Percentiles rank a stretch among this genome's conserved stretches.
Evolutionary conservation across 2,888 invertebrate genomes (phyloP).

Genomic region (Seira sanloemensis): DNA sequence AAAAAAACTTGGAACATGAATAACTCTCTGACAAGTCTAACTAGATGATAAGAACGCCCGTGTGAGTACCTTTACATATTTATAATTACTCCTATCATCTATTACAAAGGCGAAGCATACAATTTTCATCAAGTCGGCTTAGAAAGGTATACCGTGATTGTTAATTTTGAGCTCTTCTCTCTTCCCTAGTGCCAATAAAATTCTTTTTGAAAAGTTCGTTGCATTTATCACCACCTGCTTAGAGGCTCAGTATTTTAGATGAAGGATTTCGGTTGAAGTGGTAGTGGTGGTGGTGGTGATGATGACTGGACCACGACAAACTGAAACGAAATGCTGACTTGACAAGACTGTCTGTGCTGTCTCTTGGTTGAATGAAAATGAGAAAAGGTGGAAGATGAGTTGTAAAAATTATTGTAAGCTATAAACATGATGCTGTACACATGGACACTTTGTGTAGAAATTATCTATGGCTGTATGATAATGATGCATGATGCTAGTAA

Average conservation of each 20-base stretch:
- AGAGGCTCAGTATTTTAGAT: no score
- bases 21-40: slow-evolving; percentile 47
- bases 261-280: not conserved
- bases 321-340: slow-evolving; percentile 32
- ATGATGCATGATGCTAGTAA: not conserved
- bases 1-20: slow-evolving; percentile 8
- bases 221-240: not conserved
- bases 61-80: not conserved
- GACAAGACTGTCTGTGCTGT: slow-evolving; percentile 52
- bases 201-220: not conserved
- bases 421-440: not conserved
- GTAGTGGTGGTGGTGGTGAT: slow-evolving; percentile 3
- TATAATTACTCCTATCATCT: not conserved
- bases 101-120: not conserved
- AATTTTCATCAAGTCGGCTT: not conserved
- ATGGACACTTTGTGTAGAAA: slow-evolving; percentile 7
- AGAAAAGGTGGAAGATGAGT: slow-evolving; percentile 44
- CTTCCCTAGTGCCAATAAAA: not conserved
- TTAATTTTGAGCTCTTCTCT: not conserved
- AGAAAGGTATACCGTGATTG: not conserved
- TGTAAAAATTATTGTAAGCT: slow-evolving; percentile 27
- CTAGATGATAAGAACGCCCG: slow-evolving; percentile 27
- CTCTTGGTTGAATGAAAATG: slow-evolving; percentile 38
- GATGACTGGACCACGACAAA: slow-evolving; percentile 50
- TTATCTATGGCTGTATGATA: not conserved